A percentile compares a stretch with the other conserved stretches of the same genome.
Evolutionary conservation across 2,888 invertebrate species (phyloP).

Genomic region (Pseudococcus longispinus): DNA sequence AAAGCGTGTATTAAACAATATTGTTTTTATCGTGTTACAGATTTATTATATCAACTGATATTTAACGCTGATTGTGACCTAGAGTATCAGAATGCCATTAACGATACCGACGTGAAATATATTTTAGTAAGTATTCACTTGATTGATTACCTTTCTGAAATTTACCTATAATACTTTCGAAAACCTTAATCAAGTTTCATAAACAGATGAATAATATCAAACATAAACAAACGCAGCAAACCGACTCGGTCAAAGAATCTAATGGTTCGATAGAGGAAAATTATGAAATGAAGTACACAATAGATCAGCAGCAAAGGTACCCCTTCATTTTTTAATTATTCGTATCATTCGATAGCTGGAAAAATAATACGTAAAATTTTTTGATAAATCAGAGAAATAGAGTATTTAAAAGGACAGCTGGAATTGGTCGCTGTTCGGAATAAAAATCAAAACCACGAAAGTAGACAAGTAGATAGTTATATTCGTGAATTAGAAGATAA

Average conservation of each 20-base stretch:
- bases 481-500: conserved; percentile 49
- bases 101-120: conserved; percentile 42
- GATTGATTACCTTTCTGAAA: background rate
- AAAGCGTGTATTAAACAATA: background rate
- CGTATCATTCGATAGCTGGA: background rate
- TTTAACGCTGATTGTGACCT: conserved; percentile 25
- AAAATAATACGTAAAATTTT: no score
- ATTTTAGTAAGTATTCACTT: conserved; percentile 34
- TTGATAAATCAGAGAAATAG: conserved; percentile 35
- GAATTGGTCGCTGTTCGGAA: conserved; percentile 43
- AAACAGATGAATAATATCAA: conserved; percentile 18
- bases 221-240: conserved; percentile 9
- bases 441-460: conserved; percentile 46
- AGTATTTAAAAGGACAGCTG: conserved; percentile 50
- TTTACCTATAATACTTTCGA: background rate
- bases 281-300: conserved; percentile 28
- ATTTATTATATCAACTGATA: conserved; percentile 42
- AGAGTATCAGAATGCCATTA: conserved; percentile 45
- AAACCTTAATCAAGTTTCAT: background rate
- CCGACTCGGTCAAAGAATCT: background rate
- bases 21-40: background rate
- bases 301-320: conserved; percentile 49
- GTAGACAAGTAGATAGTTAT: conserved; percentile 37
- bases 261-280: conserved; percentile 35
- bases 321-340: background rate